Evolutionary conservation across 2,113 vertebrate genomes (phyloP).

Genomic region (Passer domesticus): DNA sequence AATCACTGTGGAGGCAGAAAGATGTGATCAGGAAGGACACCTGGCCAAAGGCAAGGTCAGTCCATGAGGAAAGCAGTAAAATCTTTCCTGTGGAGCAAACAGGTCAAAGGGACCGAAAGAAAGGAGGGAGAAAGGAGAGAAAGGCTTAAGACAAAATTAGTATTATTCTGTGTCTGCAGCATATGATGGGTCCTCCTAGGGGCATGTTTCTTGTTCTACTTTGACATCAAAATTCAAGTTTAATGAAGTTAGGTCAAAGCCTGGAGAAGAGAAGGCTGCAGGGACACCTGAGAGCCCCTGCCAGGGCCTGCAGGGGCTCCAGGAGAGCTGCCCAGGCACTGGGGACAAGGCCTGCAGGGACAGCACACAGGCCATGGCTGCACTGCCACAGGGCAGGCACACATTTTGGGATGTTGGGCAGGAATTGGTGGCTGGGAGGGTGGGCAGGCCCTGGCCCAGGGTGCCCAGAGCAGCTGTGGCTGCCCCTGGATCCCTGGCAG

Average conservation of each 20-base stretch:
- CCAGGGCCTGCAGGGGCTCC: neutral
- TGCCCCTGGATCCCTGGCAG: neutral
- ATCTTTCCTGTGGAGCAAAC: neutral
- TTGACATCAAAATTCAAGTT: neutral
- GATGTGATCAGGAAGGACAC: neutral
- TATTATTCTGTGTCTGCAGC: neutral
- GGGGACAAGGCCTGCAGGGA: neutral
- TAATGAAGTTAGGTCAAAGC: neutral
- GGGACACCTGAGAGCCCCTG: neutral
- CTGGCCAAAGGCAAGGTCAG: neutral
- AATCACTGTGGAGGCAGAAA: neutral
- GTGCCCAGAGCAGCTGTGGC: neutral
- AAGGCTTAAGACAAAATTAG: accelerated
- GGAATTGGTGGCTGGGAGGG: neutral
- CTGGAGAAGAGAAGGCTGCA: neutral
- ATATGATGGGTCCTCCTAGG: neutral
- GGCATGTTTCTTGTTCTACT: neutral
- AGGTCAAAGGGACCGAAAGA: neutral
- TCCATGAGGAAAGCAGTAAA: neutral
- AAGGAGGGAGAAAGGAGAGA: neutral
- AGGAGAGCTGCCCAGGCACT: neutral
- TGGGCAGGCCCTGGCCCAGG: neutral
- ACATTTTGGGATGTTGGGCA: no score
- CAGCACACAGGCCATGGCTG: neutral
- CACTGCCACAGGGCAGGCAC: neutral